Percentiles rank a stretch among this genome's conserved stretches.
Conservation (phyloP, 2,888 invertebrate genomes). For the Agriopis marginaria region DNA sequence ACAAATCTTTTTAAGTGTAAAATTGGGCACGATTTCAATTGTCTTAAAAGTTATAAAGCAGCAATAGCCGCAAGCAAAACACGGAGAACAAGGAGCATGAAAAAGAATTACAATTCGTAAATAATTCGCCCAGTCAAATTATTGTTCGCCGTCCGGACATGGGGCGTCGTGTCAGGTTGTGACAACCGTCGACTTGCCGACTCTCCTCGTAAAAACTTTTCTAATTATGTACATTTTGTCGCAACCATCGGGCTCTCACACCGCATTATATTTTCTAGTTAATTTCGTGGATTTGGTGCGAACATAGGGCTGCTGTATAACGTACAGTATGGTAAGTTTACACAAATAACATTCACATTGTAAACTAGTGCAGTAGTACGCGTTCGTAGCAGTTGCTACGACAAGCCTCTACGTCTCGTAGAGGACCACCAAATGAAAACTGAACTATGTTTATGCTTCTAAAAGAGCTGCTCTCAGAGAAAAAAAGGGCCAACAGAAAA, state of each 20-base stretch:
- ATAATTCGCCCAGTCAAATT: conserved; percentile 79
- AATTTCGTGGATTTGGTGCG: conserved; percentile 76
- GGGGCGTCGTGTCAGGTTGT: conserved; percentile 69
- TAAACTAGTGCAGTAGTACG: not conserved
- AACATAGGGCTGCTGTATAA: conserved; percentile 50
- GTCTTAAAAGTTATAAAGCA: conserved; percentile 6
- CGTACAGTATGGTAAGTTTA: conserved; percentile 3
- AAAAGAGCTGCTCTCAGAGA: too few species aligned
- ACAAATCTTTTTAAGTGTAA: not conserved
- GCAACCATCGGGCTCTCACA: conserved; percentile 68
- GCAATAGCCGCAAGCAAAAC: conserved; percentile 20
- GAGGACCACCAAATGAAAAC: not conserved
- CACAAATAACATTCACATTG: not conserved
- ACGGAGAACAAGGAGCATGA: conserved; percentile 44
- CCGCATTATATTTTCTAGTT: conserved; percentile 81
- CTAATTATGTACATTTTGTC: conserved; percentile 85
- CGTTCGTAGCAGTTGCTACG: conserved; percentile 9
- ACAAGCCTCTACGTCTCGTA: not conserved
- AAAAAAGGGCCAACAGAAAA: not conserved
- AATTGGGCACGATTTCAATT: not conserved
- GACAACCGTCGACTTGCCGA: conserved; percentile 78
- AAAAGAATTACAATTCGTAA: conserved; percentile 72
- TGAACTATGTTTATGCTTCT: not conserved
- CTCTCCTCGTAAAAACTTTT: conserved; percentile 83
- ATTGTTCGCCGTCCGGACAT: conserved; percentile 76